Percentiles rank a stretch among this genome's conserved stretches.
These are phyloP conservation scores for Dioctria rufipes DNA, from an alignment of 2,888 invertebrate genomes.

Conservation along the genomic window DNA sequence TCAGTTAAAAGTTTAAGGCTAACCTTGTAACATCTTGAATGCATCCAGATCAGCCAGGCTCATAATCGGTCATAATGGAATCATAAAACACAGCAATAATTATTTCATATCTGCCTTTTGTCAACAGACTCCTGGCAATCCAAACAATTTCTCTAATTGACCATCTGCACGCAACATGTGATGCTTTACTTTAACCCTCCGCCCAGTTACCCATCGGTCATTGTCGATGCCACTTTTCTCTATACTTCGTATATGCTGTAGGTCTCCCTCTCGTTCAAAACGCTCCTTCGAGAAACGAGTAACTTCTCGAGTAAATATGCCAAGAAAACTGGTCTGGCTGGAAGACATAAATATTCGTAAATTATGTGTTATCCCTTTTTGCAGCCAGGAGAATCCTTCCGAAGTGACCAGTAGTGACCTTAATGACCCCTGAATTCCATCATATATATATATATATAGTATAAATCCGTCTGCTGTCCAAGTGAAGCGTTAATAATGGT, in stretches of 20 bases:
- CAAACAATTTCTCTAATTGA: slow-evolving; percentile 48
- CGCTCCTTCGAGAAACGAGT: slow-evolving; percentile 23
- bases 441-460: background rate
- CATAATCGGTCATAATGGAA: slow-evolving; percentile 38
- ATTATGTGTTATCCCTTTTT: slow-evolving; percentile 41
- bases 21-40: background rate
- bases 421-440: slow-evolving; percentile 34
- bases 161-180: slow-evolving; percentile 50
- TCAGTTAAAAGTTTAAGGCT: background rate
- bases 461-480: slow-evolving; percentile 4
- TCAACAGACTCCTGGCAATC: slow-evolving; percentile 34
- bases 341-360: slow-evolving; percentile 46
- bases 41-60: background rate
- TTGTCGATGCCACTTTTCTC: slow-evolving; percentile 22
- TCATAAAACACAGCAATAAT: background rate
- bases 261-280: background rate
- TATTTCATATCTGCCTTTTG: slow-evolving; percentile 41
- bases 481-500: background rate
- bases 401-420: slow-evolving; percentile 51
- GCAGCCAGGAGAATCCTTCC: slow-evolving; percentile 4
- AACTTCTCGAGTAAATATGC: slow-evolving; percentile 36
- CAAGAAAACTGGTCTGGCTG: slow-evolving; percentile 46
- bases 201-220: slow-evolving; percentile 24
- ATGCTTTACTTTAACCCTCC: slow-evolving; percentile 1
- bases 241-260: too few species aligned